phyloP scores from a whole-genome alignment of 2,888 invertebrate genomes.

The Epistrophella euchroma region DNA sequence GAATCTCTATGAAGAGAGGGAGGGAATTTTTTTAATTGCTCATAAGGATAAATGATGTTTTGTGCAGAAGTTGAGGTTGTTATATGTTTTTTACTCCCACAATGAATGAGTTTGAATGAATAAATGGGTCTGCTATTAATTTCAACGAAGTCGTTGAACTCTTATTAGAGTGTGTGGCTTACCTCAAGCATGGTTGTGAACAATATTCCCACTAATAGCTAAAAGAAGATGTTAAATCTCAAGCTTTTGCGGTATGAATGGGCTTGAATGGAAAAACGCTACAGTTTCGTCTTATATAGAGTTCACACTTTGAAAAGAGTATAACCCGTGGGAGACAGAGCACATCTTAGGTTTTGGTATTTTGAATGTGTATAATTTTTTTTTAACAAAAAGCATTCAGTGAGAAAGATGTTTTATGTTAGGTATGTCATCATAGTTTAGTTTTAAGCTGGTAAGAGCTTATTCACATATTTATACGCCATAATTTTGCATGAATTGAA shows the following conservation, averaged over 20 bases:
- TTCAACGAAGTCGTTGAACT: constrained; percentile 42
- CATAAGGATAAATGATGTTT: constrained; percentile 48
- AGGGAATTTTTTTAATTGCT: constrained; percentile 58
- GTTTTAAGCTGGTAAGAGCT: constrained; percentile 1
- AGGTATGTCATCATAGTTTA: no score
- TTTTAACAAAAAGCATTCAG: not conserved
- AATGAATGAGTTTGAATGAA: constrained; percentile 39
- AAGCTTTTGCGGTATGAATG: not conserved
- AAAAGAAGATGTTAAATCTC: constrained; percentile 1
- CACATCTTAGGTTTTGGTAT: not conserved
- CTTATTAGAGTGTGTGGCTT: not conserved
- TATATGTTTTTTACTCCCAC: not conserved
- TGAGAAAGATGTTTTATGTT: not conserved
- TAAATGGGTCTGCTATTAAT: constrained; percentile 50
- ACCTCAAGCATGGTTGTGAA: constrained; percentile 16
- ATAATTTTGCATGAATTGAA: constrained; percentile 7
- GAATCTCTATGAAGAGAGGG: constrained; percentile 24
- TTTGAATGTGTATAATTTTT: not conserved
- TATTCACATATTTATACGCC: not conserved
- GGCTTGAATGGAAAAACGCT: constrained; percentile 15
- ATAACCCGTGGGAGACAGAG: constrained; percentile 1
- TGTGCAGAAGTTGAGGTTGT: constrained; percentile 50
- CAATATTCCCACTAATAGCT: not conserved
- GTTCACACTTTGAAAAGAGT: not conserved
- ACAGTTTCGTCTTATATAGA: not conserved